Evolutionary conservation across 2,797 vertebrate genomes (phyloP).

Genomic region (Neostethus bicornis): DNA sequence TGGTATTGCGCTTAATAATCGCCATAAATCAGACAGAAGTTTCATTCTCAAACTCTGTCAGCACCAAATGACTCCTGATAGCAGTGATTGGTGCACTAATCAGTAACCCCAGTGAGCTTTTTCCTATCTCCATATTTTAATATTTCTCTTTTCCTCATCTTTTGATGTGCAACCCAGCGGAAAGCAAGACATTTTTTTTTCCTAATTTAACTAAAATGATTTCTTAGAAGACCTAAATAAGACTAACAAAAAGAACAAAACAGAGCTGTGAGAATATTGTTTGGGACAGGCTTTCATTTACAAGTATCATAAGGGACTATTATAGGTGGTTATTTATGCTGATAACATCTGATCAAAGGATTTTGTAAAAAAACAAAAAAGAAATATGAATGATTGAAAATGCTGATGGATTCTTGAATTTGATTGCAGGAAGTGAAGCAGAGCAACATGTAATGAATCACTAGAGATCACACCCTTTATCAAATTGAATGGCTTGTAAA

Average conservation of each 20-base stretch:
- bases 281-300: slow-evolving; percentile 39
- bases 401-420: slow-evolving; percentile 49
- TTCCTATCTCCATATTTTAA: slow-evolving; percentile 66
- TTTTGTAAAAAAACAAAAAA: slow-evolving; percentile 1
- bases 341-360: slow-evolving; percentile 40
- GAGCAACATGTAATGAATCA: slow-evolving; percentile 58
- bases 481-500: slow-evolving; percentile 77
- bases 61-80: slow-evolving; percentile 59
- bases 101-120: slow-evolving; percentile 60
- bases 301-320: slow-evolving; percentile 42
- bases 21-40: slow-evolving; percentile 51
- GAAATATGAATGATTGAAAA: slow-evolving; percentile 44
- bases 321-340: slow-evolving; percentile 22
- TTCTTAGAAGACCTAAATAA: slow-evolving; percentile 50
- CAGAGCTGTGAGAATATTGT: slow-evolving; percentile 27
- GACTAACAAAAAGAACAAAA: slow-evolving; percentile 36
- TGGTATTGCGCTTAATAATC: slow-evolving; percentile 27
- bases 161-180: slow-evolving; percentile 59
- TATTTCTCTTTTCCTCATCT: slow-evolving; percentile 46
- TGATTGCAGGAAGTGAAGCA: slow-evolving; percentile 46
- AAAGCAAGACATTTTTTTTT: slow-evolving; percentile 53
- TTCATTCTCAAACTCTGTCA: slow-evolving; percentile 55
- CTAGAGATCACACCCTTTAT: slow-evolving; percentile 71
- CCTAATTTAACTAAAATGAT: slow-evolving; percentile 47
- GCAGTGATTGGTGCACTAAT: slow-evolving; percentile 65